A percentile compares a stretch with the other conserved stretches of the same genome.
Conservation (phyloP, 2,888 invertebrate genomes). For the Pherbina coryleti region DNA sequence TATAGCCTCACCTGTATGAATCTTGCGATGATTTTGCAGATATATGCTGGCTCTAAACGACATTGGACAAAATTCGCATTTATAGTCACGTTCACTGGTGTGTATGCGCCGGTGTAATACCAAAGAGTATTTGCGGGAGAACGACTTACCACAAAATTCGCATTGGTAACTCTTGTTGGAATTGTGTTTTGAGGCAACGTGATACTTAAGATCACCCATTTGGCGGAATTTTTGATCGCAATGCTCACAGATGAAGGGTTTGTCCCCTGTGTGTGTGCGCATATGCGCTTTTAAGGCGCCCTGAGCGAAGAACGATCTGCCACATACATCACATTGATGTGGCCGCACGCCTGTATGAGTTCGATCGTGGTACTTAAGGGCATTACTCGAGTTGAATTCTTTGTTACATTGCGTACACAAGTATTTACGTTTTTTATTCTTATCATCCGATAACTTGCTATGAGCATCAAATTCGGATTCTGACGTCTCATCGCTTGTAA, state of each 20-base stretch:
- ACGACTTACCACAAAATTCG: slow-evolving; percentile 90
- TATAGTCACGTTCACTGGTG: slow-evolving; percentile 88
- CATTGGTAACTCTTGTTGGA: slow-evolving; percentile 87
- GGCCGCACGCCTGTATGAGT: slow-evolving; percentile 84
- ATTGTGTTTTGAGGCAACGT: slow-evolving; percentile 85
- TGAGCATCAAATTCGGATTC: neutral
- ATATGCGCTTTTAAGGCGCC: slow-evolving; percentile 87
- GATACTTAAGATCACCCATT: slow-evolving; percentile 91
- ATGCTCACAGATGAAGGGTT: slow-evolving; percentile 83
- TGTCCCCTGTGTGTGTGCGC: slow-evolving; percentile 85
- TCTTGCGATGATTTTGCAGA: slow-evolving; percentile 84
- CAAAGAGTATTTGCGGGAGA: slow-evolving; percentile 86
- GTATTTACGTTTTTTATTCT: slow-evolving; percentile 40
- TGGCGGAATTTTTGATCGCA: slow-evolving; percentile 86
- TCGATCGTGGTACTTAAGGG: slow-evolving; percentile 84
- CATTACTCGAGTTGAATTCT: slow-evolving; percentile 85
- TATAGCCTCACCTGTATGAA: slow-evolving; percentile 79
- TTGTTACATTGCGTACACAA: slow-evolving; percentile 73
- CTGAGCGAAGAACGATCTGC: slow-evolving; percentile 85
- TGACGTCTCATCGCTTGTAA: neutral
- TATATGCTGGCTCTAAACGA: slow-evolving; percentile 89
- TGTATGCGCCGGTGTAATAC: slow-evolving; percentile 88
- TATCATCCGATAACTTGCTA: neutral
- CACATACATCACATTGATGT: slow-evolving; percentile 83
- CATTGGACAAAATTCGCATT: slow-evolving; percentile 86